Evolutionary conservation across 1,140 invertebrate species (phyloP), one percentile per base, ranked within the genome.

Genomic region (Drosophila sp.): DNA sequence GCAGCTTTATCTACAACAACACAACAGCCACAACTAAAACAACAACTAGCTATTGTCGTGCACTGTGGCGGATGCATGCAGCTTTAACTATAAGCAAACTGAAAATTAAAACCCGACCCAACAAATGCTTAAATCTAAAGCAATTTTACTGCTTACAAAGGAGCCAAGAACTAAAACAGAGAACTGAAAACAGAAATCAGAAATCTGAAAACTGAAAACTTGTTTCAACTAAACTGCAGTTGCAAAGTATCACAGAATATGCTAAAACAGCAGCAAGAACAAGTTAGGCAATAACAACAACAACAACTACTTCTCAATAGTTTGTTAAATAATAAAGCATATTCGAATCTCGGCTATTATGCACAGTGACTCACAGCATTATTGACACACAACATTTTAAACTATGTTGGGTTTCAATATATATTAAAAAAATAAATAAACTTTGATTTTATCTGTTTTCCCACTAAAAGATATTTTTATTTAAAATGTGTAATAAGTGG

Each of bases 141-240:
- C 63, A 54, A 76, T 40, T 84, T 76, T 80, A 59, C 66, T 61
- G 48, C 36, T 69, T 76, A 54, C 64, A 58, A 65, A 71, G 48
- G 46, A 53, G 32, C 14, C 32, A 53, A 34, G 27, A 48, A 61
- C 11, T 61, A 34, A 43, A 57, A 40, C 43, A 21, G 18, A 45
- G 18, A 45, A 58, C 8, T 59, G n/a, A 34, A 41, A 27, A 16
- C 29, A 7, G 29, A 32, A 32, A 7, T 11, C 21, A 11, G 25
- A 32, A 32, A 46, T 32, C 80, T 80, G 27, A 40, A 25, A 16
- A 13, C 25, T 32, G 56, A 32, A 32, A 46, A 45, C 81, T 81
- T 86, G 82, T 87, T 87, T 84, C 57, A 53, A 86, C 72, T 59
- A 73, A 84, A 80, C 70, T 84, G 77, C 73, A 80, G 83, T 79